phyloP scores from a whole-genome alignment of 2,113 vertebrate species.

The Sorex fumeus region DNA sequence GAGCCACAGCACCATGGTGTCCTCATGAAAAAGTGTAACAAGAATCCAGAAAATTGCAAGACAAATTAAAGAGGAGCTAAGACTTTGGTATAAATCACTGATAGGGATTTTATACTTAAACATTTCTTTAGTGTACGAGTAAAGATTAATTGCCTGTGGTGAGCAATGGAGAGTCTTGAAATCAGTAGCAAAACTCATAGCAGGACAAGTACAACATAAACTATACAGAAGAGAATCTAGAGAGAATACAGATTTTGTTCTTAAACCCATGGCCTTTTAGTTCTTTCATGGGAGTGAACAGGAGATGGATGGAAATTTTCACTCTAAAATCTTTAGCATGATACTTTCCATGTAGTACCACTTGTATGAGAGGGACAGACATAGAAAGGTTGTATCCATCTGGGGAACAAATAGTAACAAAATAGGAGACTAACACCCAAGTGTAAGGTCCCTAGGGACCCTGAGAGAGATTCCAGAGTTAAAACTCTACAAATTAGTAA shows the following conservation, averaged over 20 bases:
- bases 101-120: background rate
- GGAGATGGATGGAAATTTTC: background rate
- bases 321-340: slow-evolving; percentile 16
- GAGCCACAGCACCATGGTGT: background rate
- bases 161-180: background rate
- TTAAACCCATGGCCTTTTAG: background rate
- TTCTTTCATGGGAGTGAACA: background rate
- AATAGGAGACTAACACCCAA: too few relatives aligned
- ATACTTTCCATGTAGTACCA: too few relatives aligned
- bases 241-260: background rate
- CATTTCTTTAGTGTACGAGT: background rate
- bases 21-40: background rate
- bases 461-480: too few relatives aligned
- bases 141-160: background rate
- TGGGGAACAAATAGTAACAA: too few relatives aligned
- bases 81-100: background rate
- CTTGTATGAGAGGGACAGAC: too few relatives aligned
- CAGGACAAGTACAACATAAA: background rate
- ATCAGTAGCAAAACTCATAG: background rate
- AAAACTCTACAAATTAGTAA: too few relatives aligned
- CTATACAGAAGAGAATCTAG: background rate
- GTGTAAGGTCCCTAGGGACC: too few relatives aligned
- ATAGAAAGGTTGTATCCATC: too few relatives aligned
- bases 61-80: background rate
- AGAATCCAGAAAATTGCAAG: background rate